Conservation (phyloP, 2,888 invertebrate genomes). For the Clunio marinus region DNA sequence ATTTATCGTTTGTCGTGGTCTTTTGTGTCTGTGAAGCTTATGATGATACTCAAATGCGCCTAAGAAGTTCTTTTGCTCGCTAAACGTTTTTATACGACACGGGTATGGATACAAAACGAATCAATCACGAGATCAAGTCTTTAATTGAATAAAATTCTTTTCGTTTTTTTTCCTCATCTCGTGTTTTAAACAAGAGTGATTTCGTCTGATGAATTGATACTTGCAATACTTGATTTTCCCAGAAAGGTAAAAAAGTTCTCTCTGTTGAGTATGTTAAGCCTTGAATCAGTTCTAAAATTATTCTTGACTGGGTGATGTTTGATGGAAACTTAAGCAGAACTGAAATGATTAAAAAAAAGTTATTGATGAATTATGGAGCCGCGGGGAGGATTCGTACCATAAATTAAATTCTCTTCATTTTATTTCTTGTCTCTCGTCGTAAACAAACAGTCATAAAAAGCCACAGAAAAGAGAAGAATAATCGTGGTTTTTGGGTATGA, state of each 20-base stretch:
- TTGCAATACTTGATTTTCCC: neutral
- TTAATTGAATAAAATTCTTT: constrained; percentile 37
- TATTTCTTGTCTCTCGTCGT: constrained; percentile 29
- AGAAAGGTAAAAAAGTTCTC: constrained; percentile 7
- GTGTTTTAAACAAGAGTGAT: neutral
- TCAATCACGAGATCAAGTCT: constrained; percentile 35
- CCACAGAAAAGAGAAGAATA: constrained; percentile 20
- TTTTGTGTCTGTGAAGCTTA: constrained; percentile 15
- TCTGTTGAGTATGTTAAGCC: neutral
- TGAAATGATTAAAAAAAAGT: constrained; percentile 30
- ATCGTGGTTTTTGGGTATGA: constrained; percentile 19
- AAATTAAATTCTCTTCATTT: constrained; percentile 27
- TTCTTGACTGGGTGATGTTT: constrained; percentile 24
- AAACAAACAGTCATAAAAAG: constrained; percentile 39
- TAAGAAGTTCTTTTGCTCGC: neutral
- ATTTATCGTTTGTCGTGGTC: constrained; percentile 12
- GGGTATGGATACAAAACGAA: constrained; percentile 7
- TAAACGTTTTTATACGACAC: neutral
- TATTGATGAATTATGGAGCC: constrained; percentile 38
- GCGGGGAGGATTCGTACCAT: constrained; percentile 36
- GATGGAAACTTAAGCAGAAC: constrained; percentile 36
- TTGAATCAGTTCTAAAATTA: neutral
- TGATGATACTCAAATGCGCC: neutral
- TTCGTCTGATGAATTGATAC: constrained; percentile 28
- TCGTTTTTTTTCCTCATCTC: constrained; percentile 1